Evolutionary conservation across 2,888 invertebrate genomes (phyloP).

Genomic region (Unio pictorum): DNA sequence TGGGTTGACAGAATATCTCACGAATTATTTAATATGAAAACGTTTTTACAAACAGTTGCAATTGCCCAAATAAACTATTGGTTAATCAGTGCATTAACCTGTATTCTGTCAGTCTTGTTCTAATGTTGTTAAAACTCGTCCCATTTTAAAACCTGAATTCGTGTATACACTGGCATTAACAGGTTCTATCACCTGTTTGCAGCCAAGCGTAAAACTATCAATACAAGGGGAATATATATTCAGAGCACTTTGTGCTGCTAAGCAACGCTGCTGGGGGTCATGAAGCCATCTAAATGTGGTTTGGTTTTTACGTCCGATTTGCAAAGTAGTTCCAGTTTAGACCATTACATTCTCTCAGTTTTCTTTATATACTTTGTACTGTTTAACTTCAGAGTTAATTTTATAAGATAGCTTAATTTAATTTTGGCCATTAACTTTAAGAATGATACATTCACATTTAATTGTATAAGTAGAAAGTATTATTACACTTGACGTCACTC

Average conservation of each 20-base stretch:
- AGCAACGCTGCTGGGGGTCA: conserved; percentile 55
- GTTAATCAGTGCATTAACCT: no score
- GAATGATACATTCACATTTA: neutral
- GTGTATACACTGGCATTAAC: no score
- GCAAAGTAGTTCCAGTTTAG: conserved; percentile 14
- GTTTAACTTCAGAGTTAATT: neutral
- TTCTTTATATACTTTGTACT: neutral
- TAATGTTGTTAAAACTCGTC: no score
- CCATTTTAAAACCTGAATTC: no score
- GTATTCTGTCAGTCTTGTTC: no score
- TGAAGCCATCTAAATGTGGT: conserved; percentile 39
- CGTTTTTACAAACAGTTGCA: no score
- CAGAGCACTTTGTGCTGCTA: conserved; percentile 60
- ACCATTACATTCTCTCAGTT: neutral
- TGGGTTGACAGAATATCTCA: no score
- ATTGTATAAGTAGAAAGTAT: conserved; percentile 4
- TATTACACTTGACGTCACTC: conserved; percentile 27
- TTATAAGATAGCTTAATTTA: conserved; percentile 10
- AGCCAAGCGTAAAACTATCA: no score
- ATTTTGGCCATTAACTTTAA: neutral
- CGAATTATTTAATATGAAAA: no score
- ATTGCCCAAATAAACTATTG: no score
- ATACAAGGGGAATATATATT: conserved; percentile 34
- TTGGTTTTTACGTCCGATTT: conserved; percentile 21
- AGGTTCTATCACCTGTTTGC: no score